Conservation (phyloP, 2,797 vertebrate species). For the Brotogeris chrysoptera region DNA sequence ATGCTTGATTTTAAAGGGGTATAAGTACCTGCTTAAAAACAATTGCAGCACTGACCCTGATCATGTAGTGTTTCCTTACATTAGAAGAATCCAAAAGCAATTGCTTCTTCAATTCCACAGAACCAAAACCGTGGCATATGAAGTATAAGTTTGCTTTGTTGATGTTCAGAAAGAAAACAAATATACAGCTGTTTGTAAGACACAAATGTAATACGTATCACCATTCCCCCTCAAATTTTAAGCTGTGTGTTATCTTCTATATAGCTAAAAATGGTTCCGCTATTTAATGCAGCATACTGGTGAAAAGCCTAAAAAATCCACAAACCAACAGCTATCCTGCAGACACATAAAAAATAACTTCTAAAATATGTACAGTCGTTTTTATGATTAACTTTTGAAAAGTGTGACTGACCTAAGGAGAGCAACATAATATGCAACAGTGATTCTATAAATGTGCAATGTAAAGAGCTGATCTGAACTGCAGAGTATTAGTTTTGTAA, state of each 20-base stretch:
- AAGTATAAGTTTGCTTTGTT: neutral
- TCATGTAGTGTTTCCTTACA: neutral
- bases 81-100: neutral
- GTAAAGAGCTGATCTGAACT: neutral
- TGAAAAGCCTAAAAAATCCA: neutral
- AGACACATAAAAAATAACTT: neutral
- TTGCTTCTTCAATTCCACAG: neutral
- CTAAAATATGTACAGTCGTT: neutral
- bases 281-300: neutral
- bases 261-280: neutral
- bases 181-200: neutral
- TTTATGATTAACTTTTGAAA: neutral
- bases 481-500: neutral
- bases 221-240: neutral
- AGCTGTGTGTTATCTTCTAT: neutral
- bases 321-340: neutral
- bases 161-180: neutral
- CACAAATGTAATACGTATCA: neutral
- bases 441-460: neutral
- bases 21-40: neutral
- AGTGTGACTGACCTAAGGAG: neutral
- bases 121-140: accelerated
- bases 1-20: neutral
- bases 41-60: neutral
- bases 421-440: neutral